Evolutionary conservation across 2,113 vertebrate genomes (phyloP).

Genomic region (Heteronetta atricapilla): DNA sequence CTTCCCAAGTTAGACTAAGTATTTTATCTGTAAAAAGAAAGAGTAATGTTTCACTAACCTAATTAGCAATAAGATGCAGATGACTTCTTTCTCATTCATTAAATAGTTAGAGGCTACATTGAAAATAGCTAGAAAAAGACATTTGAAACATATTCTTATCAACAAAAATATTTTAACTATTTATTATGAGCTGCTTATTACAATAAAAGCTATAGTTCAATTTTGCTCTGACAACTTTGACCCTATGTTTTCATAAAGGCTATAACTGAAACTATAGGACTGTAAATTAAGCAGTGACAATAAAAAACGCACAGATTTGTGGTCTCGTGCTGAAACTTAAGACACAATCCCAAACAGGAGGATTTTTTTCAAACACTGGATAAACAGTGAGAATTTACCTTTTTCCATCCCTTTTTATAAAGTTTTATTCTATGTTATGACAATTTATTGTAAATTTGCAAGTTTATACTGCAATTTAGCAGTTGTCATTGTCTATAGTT

Average conservation of each 20-base stretch:
- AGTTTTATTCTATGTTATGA: not conserved
- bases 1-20: not conserved
- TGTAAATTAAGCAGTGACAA: not conserved
- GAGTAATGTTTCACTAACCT: not conserved
- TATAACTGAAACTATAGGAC: not conserved
- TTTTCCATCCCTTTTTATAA: not conserved
- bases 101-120: not conserved
- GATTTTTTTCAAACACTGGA: not conserved
- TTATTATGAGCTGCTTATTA: not conserved
- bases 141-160: not conserved
- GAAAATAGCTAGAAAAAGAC: not conserved
- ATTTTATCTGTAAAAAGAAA: not conserved
- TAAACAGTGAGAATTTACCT: not conserved
- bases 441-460: not conserved
- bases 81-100: not conserved
- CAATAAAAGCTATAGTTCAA: not conserved
- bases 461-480: not conserved
- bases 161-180: not conserved
- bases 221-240: not conserved
- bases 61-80: not conserved
- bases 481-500: not conserved
- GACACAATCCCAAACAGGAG: not conserved
- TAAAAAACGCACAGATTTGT: not conserved
- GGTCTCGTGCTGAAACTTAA: not conserved
- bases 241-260: not conserved